Evolutionary conservation across 1,140 invertebrate species (phyloP), one percentile per base, ranked within the genome.

Genomic region (Drosophila funebris): DNA sequence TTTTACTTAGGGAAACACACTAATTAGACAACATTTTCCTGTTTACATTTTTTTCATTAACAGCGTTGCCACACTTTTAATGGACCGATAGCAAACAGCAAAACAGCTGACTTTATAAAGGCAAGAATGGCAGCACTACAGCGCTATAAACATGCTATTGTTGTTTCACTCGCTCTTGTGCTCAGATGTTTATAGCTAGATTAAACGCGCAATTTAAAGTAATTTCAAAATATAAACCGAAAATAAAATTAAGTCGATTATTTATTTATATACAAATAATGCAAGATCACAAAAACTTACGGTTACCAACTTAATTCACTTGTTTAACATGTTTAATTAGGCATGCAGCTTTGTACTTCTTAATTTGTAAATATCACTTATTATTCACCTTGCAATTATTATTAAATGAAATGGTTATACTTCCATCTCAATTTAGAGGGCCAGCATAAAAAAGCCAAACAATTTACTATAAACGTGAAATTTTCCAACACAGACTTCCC

Each of bases 21-120:
- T 41, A 60, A 67, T 58, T 44, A 13, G 33, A 71, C 33, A 24
- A 39, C 41, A 48, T 53, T 27, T 29, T 24, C 69, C 52, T 72
- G 62, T 72, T 72, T 72, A 72, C 53, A 67, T 67, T 53, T 58
- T 58, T 60, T 53, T 16, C 2, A 52, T 18, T 14, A 9, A 8
- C 29, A 37, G 63, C 53, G 62, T 37, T 72, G 53, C 69, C 69
- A 67, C 33, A 48, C 6, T 46, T 11, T 9, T n/a, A n/a, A n/a
- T n/a, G n/a, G n/a, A n/a, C n/a, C n/a, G 13, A 48, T 27, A 1
- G 8, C 13, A n/a, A 22, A 50, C 31, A 33, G 27, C 29, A 48
- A 27, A 57, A 50, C 61, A 71, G 52, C 68, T 71, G 68, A 56
- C 13, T 44, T 4, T 20, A 22, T 11, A 22, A 44, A 13, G 11